A percentile compares a stretch with the other conserved stretches of the same genome.
phyloP scores from a whole-genome alignment of 2,888 invertebrate species.

The Galeruca laticollis region DNA sequence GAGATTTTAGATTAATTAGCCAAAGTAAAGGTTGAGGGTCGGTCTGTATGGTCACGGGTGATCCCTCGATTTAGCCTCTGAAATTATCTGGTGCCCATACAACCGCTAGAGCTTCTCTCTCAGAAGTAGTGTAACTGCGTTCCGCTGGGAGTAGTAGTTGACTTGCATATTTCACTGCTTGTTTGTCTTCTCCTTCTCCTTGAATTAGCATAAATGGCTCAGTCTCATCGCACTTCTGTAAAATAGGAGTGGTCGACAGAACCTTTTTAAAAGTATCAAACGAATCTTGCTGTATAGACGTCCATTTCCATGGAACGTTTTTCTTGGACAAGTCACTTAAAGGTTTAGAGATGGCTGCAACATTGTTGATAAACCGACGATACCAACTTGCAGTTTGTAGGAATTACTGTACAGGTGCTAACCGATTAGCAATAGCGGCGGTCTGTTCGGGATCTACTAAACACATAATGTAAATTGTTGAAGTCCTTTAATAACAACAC shows the following conservation, averaged over 20 bases:
- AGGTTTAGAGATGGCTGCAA: conserved; percentile 40
- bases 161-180: conserved; percentile 45
- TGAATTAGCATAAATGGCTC: conserved; percentile 46
- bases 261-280: conserved; percentile 42
- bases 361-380: conserved; percentile 41
- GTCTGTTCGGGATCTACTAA: neutral
- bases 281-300: conserved; percentile 31
- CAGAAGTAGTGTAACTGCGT: conserved; percentile 55
- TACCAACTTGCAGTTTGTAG: conserved; percentile 44
- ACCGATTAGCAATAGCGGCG: conserved; percentile 30
- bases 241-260: conserved; percentile 47
- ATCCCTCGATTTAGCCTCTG: conserved; percentile 60
- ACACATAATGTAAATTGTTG: no score
- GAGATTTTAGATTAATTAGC: conserved; percentile 60
- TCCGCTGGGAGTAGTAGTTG: conserved; percentile 47
- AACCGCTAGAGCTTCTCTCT: conserved; percentile 53
- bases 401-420: conserved; percentile 40
- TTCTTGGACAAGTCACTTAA: conserved; percentile 39
- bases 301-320: conserved; percentile 33
- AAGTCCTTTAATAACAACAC: no score
- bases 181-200: conserved; percentile 45
- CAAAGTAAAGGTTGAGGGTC: conserved; percentile 66
- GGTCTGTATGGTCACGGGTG: conserved; percentile 57
- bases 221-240: conserved; percentile 40
- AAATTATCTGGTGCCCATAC: no score